Base-by-base conservation (phyloP, 2,113 vertebrate species). In the Bungarus multicinctus region DNA sequence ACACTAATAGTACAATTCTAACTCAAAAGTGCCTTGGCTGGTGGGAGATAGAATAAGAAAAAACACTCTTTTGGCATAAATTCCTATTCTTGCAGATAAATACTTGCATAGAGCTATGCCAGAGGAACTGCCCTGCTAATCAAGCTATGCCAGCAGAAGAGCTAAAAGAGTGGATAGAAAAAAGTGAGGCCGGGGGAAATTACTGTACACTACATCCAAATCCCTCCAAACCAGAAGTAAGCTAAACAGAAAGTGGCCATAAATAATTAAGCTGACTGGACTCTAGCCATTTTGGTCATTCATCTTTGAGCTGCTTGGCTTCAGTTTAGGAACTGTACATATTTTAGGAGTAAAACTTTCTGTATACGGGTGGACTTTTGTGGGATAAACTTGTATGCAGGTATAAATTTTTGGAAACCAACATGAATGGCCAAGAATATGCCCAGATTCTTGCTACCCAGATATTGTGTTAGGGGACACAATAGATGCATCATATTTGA, bases 1-100 rank as follows among this genome's bases (percentile, higher is more conserved):
- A 55, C 69, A 50, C 55, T 55, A 95, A 95, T 12, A 57, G 5
- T 87, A 12, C 2, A 91, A 52, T 87, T 85, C 55, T 91, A 94
- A 34, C 53, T 34, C 85, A 81, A 81, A 81, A 43, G 3, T 43
- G 18, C 39, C 74, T 43, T 81, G 74, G 74, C 74, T 81, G 34
- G 74, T 10, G 34, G 18, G 3, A 81, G 74, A 87, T 16, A 87
- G 45, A 50, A 50, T 30, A 87, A 87, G 23, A 86, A 45, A 50
- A 4, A 87, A 50, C 18, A 43, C 34, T 81, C 74, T 81, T 81
- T 43, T 81, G 74, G 34, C 74, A 81, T 7, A 81, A 43, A 81
- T 81, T 81, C 34, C 18, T 81, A 18, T 43, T 22, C 20, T 81
- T 81, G 74, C 74, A 22, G 18, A 43, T 81, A 81, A 43, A 43